Conservation (phyloP, 2,797 vertebrate species). For the Chelonia mydas region DNA sequence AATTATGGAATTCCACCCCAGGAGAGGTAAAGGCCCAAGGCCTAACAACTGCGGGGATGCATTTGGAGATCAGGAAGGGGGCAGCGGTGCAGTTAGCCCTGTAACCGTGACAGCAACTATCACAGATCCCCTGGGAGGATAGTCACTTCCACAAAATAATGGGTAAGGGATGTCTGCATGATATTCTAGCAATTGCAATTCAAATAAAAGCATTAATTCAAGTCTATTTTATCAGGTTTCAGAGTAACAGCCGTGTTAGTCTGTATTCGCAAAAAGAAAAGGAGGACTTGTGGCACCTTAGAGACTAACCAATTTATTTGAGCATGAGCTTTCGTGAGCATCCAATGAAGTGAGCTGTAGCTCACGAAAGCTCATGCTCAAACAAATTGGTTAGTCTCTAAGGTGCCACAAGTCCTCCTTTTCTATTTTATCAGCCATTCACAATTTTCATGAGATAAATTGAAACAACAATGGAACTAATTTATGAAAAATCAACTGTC, state of each 20-base stretch:
- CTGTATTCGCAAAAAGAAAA: too few species aligned
- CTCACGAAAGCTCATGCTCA: too few species aligned
- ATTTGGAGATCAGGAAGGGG: background rate
- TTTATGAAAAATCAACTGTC: background rate
- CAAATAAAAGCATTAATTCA: background rate
- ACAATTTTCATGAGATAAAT: background rate
- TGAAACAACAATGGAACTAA: background rate
- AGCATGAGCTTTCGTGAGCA: too few species aligned
- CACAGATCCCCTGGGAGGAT: background rate
- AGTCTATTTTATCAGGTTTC: background rate
- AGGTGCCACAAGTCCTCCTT: too few species aligned
- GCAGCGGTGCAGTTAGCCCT: background rate
- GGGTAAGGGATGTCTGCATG: background rate
- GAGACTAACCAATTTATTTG: too few species aligned
- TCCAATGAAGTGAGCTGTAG: too few species aligned
- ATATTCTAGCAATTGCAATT: background rate
- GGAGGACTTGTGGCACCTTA: too few species aligned
- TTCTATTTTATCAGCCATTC: background rate
- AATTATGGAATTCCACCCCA: background rate
- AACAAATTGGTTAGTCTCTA: too few species aligned
- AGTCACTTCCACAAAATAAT: background rate
- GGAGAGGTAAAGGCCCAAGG: too few species aligned
- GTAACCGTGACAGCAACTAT: background rate
- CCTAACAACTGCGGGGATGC: background rate
- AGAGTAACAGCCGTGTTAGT: too few species aligned